A percentile compares a stretch with the other conserved stretches of the same genome.
phyloP scores from a whole-genome alignment of 2,113 vertebrate genomes.

The Genyomyrus donnyi region DNA sequence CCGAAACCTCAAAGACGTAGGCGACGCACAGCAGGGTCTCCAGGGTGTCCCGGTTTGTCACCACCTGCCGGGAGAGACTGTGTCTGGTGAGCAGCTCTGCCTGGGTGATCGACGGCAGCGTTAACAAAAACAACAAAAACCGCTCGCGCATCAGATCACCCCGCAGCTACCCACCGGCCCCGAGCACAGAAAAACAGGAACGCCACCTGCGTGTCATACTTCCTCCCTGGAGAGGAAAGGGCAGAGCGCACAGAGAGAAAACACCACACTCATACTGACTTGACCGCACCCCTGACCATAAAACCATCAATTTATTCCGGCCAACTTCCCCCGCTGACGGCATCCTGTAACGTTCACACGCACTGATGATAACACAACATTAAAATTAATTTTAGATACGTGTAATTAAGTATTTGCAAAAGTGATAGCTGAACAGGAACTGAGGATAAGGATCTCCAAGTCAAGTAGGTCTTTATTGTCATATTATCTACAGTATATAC shows the following conservation, averaged over 20 bases:
- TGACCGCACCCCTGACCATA: background rate
- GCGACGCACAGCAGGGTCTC: conserved; percentile 87
- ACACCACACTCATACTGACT: background rate
- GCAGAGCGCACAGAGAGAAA: background rate
- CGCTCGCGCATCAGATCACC: background rate
- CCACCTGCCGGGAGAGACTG: conserved; percentile 69
- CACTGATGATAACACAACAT: background rate
- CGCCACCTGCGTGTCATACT: background rate
- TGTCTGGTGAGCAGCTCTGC: background rate
- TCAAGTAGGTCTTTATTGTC: background rate
- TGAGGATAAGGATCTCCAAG: background rate
- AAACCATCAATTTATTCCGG: background rate
- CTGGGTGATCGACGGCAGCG: background rate
- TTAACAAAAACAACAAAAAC: background rate
- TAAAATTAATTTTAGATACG: background rate
- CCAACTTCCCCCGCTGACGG: background rate
- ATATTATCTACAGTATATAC: background rate
- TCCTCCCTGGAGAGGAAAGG: conserved; percentile 17
- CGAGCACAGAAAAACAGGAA: conserved; percentile 1
- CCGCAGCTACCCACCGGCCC: background rate
- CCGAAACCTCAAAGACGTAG: conserved; percentile 89
- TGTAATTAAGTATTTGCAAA: background rate
- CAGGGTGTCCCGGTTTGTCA: conserved; percentile 88
- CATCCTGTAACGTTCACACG: background rate
- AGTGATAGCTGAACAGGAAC: background rate